Evolutionary conservation across 2,888 invertebrate genomes (phyloP), one percentile per base, ranked within the genome.

Genomic region (Romanomermis culicivorax): DNA sequence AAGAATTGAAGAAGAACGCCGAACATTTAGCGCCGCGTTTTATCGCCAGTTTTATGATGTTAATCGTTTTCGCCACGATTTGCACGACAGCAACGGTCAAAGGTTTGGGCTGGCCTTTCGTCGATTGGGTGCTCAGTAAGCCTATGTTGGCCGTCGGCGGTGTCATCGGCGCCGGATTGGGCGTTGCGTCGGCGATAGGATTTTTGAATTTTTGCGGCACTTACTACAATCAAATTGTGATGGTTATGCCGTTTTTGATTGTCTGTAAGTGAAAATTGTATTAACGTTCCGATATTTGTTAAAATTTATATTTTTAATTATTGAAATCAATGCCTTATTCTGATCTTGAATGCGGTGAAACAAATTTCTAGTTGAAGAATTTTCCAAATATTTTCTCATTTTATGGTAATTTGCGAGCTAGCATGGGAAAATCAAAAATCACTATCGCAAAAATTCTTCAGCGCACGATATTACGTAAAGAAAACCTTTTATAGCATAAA

Each of bases 181-280:
- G 87, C 2, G 88, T 88, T 0, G 74, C 80, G 29, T 82, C 87
- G 1, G 86, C 86, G 1, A 88, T 89, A 64, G 89, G 89, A 2
- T 76, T 84, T 57, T 83, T 87, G 62, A 81, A 85, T 72, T 87
- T 89, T 69, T 75, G 83, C 61, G 86, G 86, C 27, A 79, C 88
- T 59, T 85, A 86, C 60, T 89, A 88, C 71, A 89, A 88, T 67
- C 88, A 88, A 57, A 84, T 91, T 61, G 89, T 89, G 70, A 77
- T 88, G 64, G 89, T 89, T 0, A 88, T 89, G 27, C 89, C 89
- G 3, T 89, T 89, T 70, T 77, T 89, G 57, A 88, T 89, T 83
- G 83, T 89, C 63, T 87, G 88, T 88, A 74, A 80, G 78, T 72
- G 24, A 20, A 45, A 45, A 11, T 11, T 36, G 11, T 36, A 36